These are phyloP conservation scores for Carettochelys insculpta DNA, from an alignment of 2,113 vertebrate genomes.

Conservation along the genomic window DNA sequence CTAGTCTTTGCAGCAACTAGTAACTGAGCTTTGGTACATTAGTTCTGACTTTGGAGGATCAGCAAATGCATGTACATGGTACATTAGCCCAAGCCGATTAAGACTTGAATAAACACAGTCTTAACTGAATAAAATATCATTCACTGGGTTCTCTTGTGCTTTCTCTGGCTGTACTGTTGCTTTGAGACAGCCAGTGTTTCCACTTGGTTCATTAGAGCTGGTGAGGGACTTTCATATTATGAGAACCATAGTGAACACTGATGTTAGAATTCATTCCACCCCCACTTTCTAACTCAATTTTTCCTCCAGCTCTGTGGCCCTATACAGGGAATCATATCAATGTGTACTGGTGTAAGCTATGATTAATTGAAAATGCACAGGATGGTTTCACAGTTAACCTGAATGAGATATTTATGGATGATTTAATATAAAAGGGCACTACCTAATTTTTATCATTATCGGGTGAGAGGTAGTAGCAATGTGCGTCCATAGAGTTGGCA, in stretches of 20 bases:
- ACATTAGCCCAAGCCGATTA: conserved; percentile 17
- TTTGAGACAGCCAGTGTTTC: not conserved
- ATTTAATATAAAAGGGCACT: not conserved
- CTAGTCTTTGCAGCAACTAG: not conserved
- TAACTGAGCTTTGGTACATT: not conserved
- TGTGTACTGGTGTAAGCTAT: not conserved
- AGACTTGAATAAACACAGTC: not conserved
- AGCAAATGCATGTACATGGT: not conserved
- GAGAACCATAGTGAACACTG: not conserved
- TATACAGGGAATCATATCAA: not conserved
- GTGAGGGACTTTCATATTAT: not conserved
- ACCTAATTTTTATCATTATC: not conserved
- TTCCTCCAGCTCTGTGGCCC: not conserved
- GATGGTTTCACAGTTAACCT: not conserved
- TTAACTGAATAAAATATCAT: conserved; percentile 49
- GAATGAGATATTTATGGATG: not conserved
- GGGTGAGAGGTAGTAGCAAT: not conserved
- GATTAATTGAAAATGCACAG: not conserved
- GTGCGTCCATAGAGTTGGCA: rapidly evolving
- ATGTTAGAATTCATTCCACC: not conserved
- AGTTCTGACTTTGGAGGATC: not conserved
- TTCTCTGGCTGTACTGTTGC: not conserved
- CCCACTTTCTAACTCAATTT: not conserved
- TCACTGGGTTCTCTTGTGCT: not conserved
- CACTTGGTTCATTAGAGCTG: not conserved